phyloP scores from a whole-genome alignment of 2,113 vertebrate genomes.

The Phylloscopus trochiloides region DNA sequence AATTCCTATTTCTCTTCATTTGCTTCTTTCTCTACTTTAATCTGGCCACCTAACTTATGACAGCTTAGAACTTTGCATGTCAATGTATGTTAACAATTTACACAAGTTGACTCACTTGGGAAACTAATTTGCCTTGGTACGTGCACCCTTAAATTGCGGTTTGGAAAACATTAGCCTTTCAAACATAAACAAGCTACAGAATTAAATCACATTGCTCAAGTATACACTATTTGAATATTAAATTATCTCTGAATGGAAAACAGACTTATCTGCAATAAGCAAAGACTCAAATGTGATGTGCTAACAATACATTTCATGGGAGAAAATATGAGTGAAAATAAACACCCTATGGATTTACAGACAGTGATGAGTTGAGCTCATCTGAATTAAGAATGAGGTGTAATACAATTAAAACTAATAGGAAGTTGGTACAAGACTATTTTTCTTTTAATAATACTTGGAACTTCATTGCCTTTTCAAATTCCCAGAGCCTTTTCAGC shows the following conservation, averaged over 20 bases:
- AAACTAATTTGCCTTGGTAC: neutral
- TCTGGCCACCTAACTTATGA: neutral
- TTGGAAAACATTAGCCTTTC: slow-evolving; percentile 25
- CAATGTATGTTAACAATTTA: slow-evolving; percentile 12
- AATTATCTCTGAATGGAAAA: neutral
- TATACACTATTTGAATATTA: slow-evolving; percentile 17
- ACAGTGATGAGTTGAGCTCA: slow-evolving; percentile 10
- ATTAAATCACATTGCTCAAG: slow-evolving; percentile 31
- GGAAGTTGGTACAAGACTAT: neutral
- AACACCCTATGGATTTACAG: slow-evolving; percentile 28
- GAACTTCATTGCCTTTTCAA: neutral
- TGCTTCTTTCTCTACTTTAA: neutral
- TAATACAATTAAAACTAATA: slow-evolving; percentile 42
- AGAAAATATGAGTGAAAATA: slow-evolving; percentile 34
- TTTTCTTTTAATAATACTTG: slow-evolving; percentile 9
- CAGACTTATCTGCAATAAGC: slow-evolving; percentile 16
- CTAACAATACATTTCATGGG: slow-evolving; percentile 28
- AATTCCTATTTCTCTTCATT: neutral
- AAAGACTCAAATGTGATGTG: slow-evolving; percentile 27
- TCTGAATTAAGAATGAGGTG: slow-evolving; percentile 18
- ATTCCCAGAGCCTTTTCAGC: slow-evolving; percentile 1
- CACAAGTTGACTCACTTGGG: neutral
- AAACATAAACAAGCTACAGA: slow-evolving; percentile 5
- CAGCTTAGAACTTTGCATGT: neutral
- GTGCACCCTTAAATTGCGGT: neutral